Percentiles rank a stretch among this genome's conserved stretches.
Evolutionary conservation across 2,113 vertebrate species (phyloP).

Genomic region (Agapornis roseicollis): DNA sequence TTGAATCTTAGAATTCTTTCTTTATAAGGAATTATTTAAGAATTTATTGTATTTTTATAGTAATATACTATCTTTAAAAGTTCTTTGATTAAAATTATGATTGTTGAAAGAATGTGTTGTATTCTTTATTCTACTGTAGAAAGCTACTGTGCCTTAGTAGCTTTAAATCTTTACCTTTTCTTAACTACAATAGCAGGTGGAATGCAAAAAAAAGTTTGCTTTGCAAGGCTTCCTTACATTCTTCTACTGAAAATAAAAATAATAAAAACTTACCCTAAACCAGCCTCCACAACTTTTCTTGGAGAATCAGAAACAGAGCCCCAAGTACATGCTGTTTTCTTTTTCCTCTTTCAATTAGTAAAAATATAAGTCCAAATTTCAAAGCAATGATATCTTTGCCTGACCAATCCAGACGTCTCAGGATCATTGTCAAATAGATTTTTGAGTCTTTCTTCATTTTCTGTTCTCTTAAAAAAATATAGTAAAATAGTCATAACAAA

Average conservation of each 20-base stretch:
- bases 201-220: neutral
- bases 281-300: neutral
- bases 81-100: neutral
- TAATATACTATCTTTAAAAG: neutral
- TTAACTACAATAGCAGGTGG: neutral
- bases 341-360: neutral
- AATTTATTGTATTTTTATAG: neutral
- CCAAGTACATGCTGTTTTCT: neutral
- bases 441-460: neutral
- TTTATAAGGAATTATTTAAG: neutral
- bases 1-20: neutral
- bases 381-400: neutral
- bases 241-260: neutral
- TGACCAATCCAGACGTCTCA: neutral
- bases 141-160: neutral
- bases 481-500: neutral
- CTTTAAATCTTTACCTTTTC: neutral
- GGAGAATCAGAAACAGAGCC: neutral
- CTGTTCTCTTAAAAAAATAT: neutral
- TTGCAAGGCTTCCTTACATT: neutral
- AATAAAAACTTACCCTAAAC: neutral
- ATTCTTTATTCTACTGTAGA: neutral
- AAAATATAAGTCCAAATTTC: neutral
- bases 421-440: neutral
- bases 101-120: neutral